A percentile compares a stretch with the other conserved stretches of the same genome.
phyloP scores from a whole-genome alignment of 1,140 invertebrate species.

The Lepidurus arcticus region DNA sequence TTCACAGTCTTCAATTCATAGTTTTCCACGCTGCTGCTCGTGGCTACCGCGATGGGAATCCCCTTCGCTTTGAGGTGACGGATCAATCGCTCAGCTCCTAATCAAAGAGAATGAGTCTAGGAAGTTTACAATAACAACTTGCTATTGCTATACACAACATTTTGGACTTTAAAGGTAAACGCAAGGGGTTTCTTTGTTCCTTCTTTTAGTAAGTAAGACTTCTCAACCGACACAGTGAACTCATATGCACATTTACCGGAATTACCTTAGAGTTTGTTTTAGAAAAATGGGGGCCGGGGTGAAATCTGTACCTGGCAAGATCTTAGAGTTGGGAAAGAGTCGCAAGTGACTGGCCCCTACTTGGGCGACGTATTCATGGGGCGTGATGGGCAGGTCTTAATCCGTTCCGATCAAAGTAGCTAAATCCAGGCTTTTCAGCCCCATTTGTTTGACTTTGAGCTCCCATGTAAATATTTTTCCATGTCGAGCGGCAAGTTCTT shows the following conservation, averaged over 20 bases:
- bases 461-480: slow-evolving; percentile 50
- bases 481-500: slow-evolving; percentile 45
- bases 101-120: slow-evolving; percentile 34
- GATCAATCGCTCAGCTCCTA: slow-evolving; percentile 75
- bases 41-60: slow-evolving; percentile 80
- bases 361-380: slow-evolving; percentile 46
- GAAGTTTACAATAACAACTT: background rate
- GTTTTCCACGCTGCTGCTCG: slow-evolving; percentile 72
- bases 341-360: slow-evolving; percentile 42
- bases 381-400: slow-evolving; percentile 46
- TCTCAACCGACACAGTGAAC: no score
- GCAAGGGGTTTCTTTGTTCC: no score
- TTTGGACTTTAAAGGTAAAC: no score
- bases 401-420: slow-evolving; percentile 45
- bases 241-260: no score
- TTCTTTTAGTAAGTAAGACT: no score
- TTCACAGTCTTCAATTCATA: slow-evolving; percentile 70
- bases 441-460: slow-evolving; percentile 49
- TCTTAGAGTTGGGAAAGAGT: slow-evolving; percentile 44
- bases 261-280: background rate
- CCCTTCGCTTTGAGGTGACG: slow-evolving; percentile 69
- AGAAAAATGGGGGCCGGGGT: background rate
- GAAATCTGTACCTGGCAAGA: slow-evolving; percentile 44
- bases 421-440: slow-evolving; percentile 46
- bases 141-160: no score